Evolutionary conservation across 92 coral and sea anemone genomes (phyloP), one percentile per base, ranked within the genome.

Genomic region (Epizoanthus rinbou): DNA sequence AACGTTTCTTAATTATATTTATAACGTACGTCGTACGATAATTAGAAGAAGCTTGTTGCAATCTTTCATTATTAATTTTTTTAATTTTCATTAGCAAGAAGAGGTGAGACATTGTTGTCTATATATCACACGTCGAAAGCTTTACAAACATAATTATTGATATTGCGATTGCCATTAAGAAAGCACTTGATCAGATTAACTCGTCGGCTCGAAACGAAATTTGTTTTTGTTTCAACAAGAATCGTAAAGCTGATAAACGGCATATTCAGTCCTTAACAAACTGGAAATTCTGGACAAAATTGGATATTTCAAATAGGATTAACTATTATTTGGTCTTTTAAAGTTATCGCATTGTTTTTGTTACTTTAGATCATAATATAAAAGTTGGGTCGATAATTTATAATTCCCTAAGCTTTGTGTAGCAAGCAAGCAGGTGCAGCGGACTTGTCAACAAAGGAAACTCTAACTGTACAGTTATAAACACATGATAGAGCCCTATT

Each of bases 401-500:
- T 41, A 18, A 14, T 78, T 60, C 63, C 47, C 57, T 62, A 39
- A 60, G 82, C 47, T 23, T 22, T 78, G 58, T 62, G 47, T 62
- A 54, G 28, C 71, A 21, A 59, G 39, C 16, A 69, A 62, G 39
- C 82, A 78, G 82, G 71, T 78, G 82, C 13, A 24, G 3, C 37
- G 10, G 8, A 62, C 39, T 45, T 31, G 70, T 9, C n/a, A 78
- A 78, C 82, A 78, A 60, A 60, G 16, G 71, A 78, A 41, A 62
- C 70, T 22, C 82, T 43, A 41, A 37, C 45, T 60, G 47, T 78
- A 62, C 23, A 78, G 71, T 78, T 78, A 35, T 21, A 35, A 78
- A 63, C 57, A 62, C 82, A 76, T 62, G 50, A 43, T 52, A 22
- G 43, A 60, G 82, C 10, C 82, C 13, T 78, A 78, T 78, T 78